phyloP scores from a whole-genome alignment of 1,140 invertebrate genomes.

The Neodiprion pinetum region DNA sequence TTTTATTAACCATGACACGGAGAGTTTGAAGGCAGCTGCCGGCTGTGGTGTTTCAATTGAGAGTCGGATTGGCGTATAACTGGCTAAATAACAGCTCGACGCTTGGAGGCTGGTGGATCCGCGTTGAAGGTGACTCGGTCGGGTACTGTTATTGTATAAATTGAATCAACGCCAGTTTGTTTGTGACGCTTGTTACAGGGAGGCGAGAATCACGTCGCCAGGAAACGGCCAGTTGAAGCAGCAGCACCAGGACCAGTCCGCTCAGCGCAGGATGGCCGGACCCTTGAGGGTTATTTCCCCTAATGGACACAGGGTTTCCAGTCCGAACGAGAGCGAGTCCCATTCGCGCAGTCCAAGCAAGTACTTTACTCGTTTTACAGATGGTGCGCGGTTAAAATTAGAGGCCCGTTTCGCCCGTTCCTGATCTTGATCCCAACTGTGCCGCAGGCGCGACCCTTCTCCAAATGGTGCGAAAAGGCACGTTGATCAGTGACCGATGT shows the following conservation, averaged over 20 bases:
- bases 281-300: constrained; percentile 46
- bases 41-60: background rate
- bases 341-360: constrained; percentile 47
- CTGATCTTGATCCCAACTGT: background rate
- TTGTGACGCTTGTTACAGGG: background rate
- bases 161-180: background rate
- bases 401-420: background rate
- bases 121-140: background rate
- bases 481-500: too few relatives aligned
- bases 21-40: too few relatives aligned
- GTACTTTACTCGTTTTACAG: constrained; percentile 20
- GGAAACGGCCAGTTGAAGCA: constrained; percentile 12
- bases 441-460: background rate
- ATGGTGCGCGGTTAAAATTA: background rate
- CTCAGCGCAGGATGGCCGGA: constrained; percentile 35
- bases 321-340: constrained; percentile 51
- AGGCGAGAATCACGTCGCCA: constrained; percentile 6
- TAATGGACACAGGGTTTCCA: constrained; percentile 50
- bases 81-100: too few relatives aligned
- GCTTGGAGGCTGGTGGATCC: background rate
- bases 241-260: constrained; percentile 32
- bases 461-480: too few relatives aligned
- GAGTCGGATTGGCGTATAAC: background rate
- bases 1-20: too few relatives aligned
- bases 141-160: background rate